Conservation (phyloP, 2,113 vertebrate species). For the Tupaia tana region DNA sequence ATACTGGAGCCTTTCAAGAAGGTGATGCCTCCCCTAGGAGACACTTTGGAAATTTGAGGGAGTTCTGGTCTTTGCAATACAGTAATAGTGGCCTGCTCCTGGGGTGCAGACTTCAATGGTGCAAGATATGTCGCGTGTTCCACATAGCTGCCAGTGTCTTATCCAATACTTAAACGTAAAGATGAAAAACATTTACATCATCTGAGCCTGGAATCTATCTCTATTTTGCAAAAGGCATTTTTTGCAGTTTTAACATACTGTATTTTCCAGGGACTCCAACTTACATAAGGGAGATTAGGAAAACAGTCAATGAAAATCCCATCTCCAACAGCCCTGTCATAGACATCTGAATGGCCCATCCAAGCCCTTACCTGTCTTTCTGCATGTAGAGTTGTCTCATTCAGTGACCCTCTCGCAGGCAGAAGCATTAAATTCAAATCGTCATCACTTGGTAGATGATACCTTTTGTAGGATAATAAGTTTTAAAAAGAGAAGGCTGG, state of each 20-base stretch:
- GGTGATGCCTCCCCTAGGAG: neutral
- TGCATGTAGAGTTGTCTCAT: neutral
- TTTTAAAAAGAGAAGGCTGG: neutral
- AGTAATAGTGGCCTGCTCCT: rapidly evolving
- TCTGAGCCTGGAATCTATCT: neutral
- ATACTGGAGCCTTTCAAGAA: neutral
- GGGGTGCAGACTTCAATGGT: neutral
- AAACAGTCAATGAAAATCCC: neutral
- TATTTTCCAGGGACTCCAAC: neutral
- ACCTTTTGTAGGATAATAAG: neutral
- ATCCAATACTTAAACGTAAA: neutral
- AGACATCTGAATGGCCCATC: neutral
- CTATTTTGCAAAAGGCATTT: neutral
- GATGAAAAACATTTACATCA: neutral
- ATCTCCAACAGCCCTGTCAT: neutral
- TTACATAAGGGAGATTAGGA: neutral
- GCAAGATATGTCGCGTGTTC: neutral
- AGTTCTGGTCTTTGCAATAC: neutral
- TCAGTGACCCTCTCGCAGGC: neutral
- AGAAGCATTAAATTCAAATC: neutral
- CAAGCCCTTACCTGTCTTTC: neutral
- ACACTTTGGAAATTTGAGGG: neutral
- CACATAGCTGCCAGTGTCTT: neutral
- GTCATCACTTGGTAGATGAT: neutral
- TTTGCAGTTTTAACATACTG: neutral